A percentile compares a stretch with the other conserved stretches of the same genome.
These are phyloP conservation scores for Pollachius pollachius DNA, from an alignment of 2,113 vertebrate genomes.

Conservation along the genomic window DNA sequence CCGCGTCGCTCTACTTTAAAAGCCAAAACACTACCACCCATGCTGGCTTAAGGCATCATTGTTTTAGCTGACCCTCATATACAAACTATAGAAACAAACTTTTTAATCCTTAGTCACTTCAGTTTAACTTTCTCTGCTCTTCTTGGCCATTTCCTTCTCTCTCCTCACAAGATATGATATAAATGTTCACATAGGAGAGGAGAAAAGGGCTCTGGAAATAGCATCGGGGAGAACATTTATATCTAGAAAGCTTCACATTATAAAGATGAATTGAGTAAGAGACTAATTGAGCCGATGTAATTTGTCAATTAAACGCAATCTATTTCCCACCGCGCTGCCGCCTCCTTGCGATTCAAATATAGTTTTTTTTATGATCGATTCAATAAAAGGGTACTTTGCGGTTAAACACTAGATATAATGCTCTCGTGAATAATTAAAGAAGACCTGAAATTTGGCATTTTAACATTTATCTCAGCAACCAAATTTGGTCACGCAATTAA, in stretches of 20 bases:
- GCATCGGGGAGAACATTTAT: slow-evolving; percentile 65
- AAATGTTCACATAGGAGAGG: slow-evolving; percentile 56
- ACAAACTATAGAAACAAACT: no score
- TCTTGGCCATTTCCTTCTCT: slow-evolving; percentile 52
- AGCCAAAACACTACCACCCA: no score
- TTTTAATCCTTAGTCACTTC: slow-evolving; percentile 42
- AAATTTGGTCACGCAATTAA: slow-evolving; percentile 69
- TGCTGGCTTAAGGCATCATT: no score
- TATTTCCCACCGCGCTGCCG: slow-evolving; percentile 65
- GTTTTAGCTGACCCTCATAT: no score
- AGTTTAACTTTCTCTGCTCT: slow-evolving; percentile 21
- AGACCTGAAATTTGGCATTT: slow-evolving; percentile 70
- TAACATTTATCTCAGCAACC: slow-evolving; percentile 70
- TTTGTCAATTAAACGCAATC: slow-evolving; percentile 77
- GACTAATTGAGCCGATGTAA: slow-evolving; percentile 76
- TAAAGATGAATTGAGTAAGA: slow-evolving; percentile 68
- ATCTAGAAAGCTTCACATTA: slow-evolving; percentile 69
- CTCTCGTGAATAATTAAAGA: slow-evolving; percentile 72
- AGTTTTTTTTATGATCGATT: slow-evolving; percentile 82
- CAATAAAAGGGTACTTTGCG: slow-evolving; percentile 82
- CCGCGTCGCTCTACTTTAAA: no score
- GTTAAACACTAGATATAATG: slow-evolving; percentile 81
- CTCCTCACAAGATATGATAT: slow-evolving; percentile 65
- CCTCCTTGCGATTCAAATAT: slow-evolving; percentile 78
- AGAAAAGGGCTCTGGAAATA: slow-evolving; percentile 69